Evolutionary conservation across 2,113 vertebrate genomes (phyloP).

Genomic region (Colistium nudipinnis): DNA sequence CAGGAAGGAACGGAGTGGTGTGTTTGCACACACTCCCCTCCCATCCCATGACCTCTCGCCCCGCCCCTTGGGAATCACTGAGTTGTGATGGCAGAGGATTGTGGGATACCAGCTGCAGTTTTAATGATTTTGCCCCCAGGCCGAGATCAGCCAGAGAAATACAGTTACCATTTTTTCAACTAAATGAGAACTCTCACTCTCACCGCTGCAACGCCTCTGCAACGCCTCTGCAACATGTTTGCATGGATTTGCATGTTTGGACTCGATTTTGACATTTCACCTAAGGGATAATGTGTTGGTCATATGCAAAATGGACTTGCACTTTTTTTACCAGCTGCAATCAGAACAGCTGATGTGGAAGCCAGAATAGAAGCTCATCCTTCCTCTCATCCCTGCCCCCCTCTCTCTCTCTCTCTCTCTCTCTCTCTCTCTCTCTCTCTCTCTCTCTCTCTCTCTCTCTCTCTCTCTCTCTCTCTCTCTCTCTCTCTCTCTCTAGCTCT

Average conservation of each 20-base stretch:
- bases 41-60: constrained; percentile 58
- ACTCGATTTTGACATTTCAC: constrained; percentile 1
- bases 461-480: neutral
- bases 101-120: constrained; percentile 71
- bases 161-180: constrained; percentile 47
- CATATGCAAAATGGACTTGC: neutral
- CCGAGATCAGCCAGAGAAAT: constrained; percentile 63
- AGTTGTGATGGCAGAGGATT: constrained; percentile 59
- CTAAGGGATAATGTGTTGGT: neutral
- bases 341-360: constrained; percentile 4
- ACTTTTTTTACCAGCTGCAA: neutral
- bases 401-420: constrained; percentile 5
- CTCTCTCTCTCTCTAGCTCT: constrained; percentile 7
- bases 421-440: neutral
- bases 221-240: constrained; percentile 33
- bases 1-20: neutral
- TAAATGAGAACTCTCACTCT: constrained; percentile 26
- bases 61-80: constrained; percentile 52
- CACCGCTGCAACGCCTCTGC: too few species aligned
- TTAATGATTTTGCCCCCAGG: constrained; percentile 79
- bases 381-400: neutral
- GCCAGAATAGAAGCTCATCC: constrained; percentile 18
- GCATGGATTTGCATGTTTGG: constrained; percentile 19
- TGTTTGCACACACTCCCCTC: constrained; percentile 2
- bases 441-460: neutral